phyloP scores from a whole-genome alignment of 2,797 vertebrate species.

The Pipistrellus pygmaeus region DNA sequence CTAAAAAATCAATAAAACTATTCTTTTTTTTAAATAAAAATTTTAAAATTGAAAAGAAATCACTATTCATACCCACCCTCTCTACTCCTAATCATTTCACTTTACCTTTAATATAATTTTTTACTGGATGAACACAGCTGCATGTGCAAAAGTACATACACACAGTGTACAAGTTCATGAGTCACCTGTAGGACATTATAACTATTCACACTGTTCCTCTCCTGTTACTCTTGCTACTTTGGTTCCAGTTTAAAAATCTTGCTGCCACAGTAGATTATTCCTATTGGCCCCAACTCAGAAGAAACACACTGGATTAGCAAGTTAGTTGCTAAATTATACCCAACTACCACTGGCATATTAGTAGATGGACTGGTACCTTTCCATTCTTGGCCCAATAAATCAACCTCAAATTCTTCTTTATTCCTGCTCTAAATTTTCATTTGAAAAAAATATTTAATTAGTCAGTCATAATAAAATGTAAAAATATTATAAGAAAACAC shows the following conservation, averaged over 20 bases:
- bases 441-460: not conserved
- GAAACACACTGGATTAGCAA: not conserved
- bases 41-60: not conserved
- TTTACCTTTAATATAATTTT: not conserved
- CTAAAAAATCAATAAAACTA: not conserved
- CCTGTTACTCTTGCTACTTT: not conserved
- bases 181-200: not conserved
- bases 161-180: not conserved
- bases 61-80: not conserved
- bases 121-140: not conserved
- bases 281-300: not conserved
- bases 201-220: not conserved
- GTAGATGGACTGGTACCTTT: not conserved
- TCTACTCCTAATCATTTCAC: not conserved
- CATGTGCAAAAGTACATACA: not conserved
- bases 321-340: not conserved
- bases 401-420: constrained; percentile 32
- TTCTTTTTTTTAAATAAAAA: not conserved
- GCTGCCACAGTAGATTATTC: not conserved
- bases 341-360: not conserved
- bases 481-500: constrained; percentile 20
- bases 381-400: not conserved
- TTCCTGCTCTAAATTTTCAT: constrained; percentile 9
- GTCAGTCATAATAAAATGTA: not conserved
- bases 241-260: not conserved